These are phyloP conservation scores for Bryconaethiops microstoma DNA, from an alignment of 2,797 vertebrate genomes.

Conservation along the genomic window DNA sequence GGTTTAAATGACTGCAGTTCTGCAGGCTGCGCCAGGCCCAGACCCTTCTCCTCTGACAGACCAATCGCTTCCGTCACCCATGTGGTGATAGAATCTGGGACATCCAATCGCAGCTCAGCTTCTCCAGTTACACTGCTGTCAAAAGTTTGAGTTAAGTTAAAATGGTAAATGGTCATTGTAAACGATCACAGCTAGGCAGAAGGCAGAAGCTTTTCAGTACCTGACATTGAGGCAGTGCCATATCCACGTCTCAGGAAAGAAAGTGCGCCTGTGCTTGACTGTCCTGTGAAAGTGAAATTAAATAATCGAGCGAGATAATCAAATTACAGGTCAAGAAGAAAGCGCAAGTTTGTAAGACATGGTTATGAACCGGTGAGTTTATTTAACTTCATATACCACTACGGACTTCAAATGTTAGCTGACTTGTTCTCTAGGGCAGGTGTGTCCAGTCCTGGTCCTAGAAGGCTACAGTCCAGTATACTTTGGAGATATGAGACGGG, in stretches of 20 bases:
- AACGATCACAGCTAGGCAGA: not conserved
- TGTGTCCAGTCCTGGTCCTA: not conserved
- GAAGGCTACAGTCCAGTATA: not conserved
- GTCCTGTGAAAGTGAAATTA: conserved; percentile 76
- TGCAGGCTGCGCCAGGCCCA: conserved; percentile 79
- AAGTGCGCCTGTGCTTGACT: conserved; percentile 90
- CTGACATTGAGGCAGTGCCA: conserved; percentile 93
- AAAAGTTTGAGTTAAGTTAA: conserved; percentile 40
- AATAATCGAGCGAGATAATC: conserved; percentile 58
- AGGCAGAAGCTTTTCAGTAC: conserved; percentile 68
- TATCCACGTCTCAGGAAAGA: conserved; percentile 94
- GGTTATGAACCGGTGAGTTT: not conserved
- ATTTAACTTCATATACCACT: not conserved
- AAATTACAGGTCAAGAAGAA: not conserved
- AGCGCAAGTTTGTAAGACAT: not conserved
- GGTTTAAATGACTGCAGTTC: conserved; percentile 88
- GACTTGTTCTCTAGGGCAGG: not conserved
- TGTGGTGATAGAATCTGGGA: conserved; percentile 90
- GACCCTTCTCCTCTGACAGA: conserved; percentile 80
- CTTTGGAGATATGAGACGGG: too few relatives aligned
- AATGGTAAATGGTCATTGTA: conserved; percentile 38
- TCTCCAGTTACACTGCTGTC: conserved; percentile 78
- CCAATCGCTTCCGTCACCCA: conserved; percentile 89
- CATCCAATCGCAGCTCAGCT: conserved; percentile 80
- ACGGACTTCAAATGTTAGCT: not conserved